Evolutionary conservation across 2,888 invertebrate genomes (phyloP), one percentile per base, ranked within the genome.

Genomic region (Amblyjoppa proteus): DNA sequence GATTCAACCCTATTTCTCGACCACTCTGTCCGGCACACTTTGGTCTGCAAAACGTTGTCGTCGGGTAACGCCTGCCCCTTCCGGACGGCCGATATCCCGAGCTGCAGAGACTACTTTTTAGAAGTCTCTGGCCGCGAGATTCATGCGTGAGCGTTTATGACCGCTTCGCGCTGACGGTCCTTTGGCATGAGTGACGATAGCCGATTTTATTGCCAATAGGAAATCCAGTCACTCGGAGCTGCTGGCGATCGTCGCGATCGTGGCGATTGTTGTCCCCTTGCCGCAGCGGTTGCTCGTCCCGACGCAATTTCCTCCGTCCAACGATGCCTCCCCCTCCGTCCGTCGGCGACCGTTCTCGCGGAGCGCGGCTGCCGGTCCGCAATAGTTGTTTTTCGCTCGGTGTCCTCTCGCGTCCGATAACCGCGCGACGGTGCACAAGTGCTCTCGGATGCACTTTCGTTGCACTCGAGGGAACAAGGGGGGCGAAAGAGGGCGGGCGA

Each of bases 201-300:
- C 61, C 88, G 89, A 91, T 91, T 92, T 92, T 91, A 92, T 92
- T 92, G 92, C 91, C 92, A 92, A 92, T 92, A 91, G 91, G 89
- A 91, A 49, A 90, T 90, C 88, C 88, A 85, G 31, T 20, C 41
- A 9, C 64, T 20, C 64, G 75, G 49, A n/a, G 64, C 64, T 51
- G n/a, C 20, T n/a, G 34, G 4, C 25, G 73, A 20, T 74, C 38
- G 20, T 73, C 38, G n/a, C 71, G 56, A 49, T 89, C 89, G 82
- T 87, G 41, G 3, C 9, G 7, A 11, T 49, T 16, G 45, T 49
- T 1, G 45, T 16, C 3, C 45, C 1, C 16, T 49, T 49, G 84
- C 83, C 69, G 80, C 78, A 84, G 87, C 87, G 73, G 53, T 80
- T 73, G 68, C 81, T 45, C 16, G 25, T 58, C 58, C 85, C 83